These are phyloP conservation scores for Gambusia yucatana DNA, from an alignment of 2,797 vertebrate genomes.

Conservation along the genomic window DNA sequence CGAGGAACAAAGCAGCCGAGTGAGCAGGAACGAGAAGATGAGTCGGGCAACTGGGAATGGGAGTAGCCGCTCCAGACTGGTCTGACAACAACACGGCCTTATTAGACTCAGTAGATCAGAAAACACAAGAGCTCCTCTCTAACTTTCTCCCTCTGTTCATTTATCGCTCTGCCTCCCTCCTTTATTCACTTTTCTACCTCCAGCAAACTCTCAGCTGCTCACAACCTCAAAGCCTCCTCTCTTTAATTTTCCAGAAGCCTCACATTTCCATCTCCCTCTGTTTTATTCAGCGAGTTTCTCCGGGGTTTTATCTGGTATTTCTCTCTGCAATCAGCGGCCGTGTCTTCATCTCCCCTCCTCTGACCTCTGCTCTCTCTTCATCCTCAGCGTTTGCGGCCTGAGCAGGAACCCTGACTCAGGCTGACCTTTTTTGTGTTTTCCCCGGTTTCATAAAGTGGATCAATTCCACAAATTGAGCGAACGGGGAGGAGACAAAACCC, in stretches of 20 bases:
- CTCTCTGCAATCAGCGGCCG: slow-evolving; percentile 20
- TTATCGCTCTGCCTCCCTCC: slow-evolving; percentile 5
- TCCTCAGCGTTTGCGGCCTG: slow-evolving; percentile 42
- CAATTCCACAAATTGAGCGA: slow-evolving; percentile 73
- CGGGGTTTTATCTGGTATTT: slow-evolving; percentile 29
- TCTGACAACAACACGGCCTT: slow-evolving; percentile 51
- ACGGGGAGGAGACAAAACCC: slow-evolving; percentile 45
- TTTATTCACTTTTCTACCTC: slow-evolving; percentile 14
- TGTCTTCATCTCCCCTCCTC: slow-evolving; percentile 29
- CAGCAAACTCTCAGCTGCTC: slow-evolving; percentile 37
- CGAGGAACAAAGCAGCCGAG: slow-evolving; percentile 45
- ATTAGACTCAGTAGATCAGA: slow-evolving; percentile 59
- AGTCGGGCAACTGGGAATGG: slow-evolving; percentile 43
- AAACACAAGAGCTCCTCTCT: slow-evolving; percentile 42
- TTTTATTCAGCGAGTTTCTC: slow-evolving; percentile 14
- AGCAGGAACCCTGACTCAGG: slow-evolving; percentile 63
- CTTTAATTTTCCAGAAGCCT: slow-evolving; percentile 25
- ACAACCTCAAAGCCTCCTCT: slow-evolving; percentile 20
- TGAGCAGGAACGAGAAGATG: slow-evolving; percentile 26
- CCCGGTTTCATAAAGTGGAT: slow-evolving; percentile 68
- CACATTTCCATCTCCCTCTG: slow-evolving; percentile 15
- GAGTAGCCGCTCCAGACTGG: slow-evolving; percentile 19
- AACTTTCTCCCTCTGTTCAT: slow-evolving; percentile 30
- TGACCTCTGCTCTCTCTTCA: slow-evolving; percentile 36
- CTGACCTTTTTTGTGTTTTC: slow-evolving; percentile 60